Evolutionary conservation across 2,113 vertebrate genomes (phyloP).

Genomic region (Vulpes lagopus): DNA sequence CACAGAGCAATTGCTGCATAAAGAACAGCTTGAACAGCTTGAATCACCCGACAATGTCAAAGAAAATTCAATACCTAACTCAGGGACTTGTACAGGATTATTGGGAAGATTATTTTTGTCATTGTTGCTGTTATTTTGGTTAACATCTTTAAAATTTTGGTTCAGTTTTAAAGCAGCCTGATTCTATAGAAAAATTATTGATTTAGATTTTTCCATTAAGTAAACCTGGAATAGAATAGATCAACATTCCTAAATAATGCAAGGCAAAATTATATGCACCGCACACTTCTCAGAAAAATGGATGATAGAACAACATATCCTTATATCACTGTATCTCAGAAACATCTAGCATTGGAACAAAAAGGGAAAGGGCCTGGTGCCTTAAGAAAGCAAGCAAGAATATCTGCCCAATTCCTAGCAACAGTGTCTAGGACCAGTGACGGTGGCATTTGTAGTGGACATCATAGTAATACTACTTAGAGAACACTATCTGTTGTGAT

Average conservation of each 20-base stretch:
- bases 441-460: neutral
- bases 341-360: neutral
- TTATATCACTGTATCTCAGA: neutral
- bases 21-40: conserved; percentile 46
- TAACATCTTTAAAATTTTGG: conserved; percentile 1
- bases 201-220: neutral
- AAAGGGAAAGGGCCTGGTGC: neutral
- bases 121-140: neutral
- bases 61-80: conserved; percentile 11
- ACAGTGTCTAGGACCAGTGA: neutral
- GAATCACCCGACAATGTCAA: neutral
- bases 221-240: neutral
- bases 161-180: neutral
- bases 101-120: neutral
- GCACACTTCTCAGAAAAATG: neutral
- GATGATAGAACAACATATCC: neutral
- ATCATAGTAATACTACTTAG: neutral
- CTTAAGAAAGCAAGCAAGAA: neutral
- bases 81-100: neutral
- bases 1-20: neutral
- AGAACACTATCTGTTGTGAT: neutral
- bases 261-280: neutral
- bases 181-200: neutral
- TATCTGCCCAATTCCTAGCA: neutral
- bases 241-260: conserved; percentile 23